Conservation (phyloP, 2,888 invertebrate species). For the Volucella inflata region DNA sequence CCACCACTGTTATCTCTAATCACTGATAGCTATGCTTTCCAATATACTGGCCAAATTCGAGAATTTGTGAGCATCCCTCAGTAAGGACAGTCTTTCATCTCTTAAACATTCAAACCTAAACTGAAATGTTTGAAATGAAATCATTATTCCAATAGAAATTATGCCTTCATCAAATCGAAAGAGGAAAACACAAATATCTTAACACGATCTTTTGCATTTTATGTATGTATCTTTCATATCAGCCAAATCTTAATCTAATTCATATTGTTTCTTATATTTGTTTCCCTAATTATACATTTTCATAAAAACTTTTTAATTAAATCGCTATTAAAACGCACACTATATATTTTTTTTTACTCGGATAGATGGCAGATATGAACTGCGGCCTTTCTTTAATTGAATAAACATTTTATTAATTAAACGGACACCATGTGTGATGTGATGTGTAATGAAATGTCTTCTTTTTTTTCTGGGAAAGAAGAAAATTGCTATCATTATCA, state of each 20-base stretch:
- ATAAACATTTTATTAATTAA: slow-evolving; percentile 58
- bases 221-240: slow-evolving; percentile 13
- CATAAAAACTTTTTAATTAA: slow-evolving; percentile 52
- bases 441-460: slow-evolving; percentile 33
- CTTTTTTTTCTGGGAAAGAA: slow-evolving; percentile 2
- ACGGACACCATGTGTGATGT: slow-evolving; percentile 37
- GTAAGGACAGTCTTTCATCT: too few species aligned
- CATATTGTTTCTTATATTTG: slow-evolving; percentile 27
- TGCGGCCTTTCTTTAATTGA: slow-evolving; percentile 43
- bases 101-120: too few species aligned
- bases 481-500: slow-evolving; percentile 57
- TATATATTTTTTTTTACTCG: background rate
- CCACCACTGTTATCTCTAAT: too few species aligned
- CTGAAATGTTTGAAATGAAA: background rate
- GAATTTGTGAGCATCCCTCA: too few species aligned
- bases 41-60: too few species aligned
- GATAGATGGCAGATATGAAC: background rate
- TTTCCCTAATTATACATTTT: slow-evolving; percentile 41
- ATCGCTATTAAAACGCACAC: slow-evolving; percentile 38
- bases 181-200: slow-evolving; percentile 7
- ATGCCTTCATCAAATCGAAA: background rate
- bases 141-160: background rate
- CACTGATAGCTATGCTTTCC: too few species aligned
- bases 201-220: background rate
- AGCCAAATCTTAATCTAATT: slow-evolving; percentile 9